phyloP scores from a whole-genome alignment of 2,888 invertebrate genomes.

The Caenorhabditis japonica region DNA sequence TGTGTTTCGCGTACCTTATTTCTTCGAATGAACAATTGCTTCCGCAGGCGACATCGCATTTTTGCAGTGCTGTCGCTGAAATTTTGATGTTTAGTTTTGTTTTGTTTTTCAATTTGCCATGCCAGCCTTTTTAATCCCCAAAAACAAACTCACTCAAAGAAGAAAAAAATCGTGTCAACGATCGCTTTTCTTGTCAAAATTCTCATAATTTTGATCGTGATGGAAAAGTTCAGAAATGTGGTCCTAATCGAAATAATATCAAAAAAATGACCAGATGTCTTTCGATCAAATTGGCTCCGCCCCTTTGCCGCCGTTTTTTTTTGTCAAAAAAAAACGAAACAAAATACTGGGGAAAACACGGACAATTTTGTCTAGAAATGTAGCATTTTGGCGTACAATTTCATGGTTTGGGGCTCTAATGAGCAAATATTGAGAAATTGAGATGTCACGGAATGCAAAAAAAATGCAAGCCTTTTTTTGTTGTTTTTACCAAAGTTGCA shows the following conservation, averaged over 20 bases:
- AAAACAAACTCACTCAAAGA: constrained; percentile 38
- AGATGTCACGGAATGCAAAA: too few relatives aligned
- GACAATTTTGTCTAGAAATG: too few relatives aligned
- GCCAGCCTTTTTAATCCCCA: constrained; percentile 2
- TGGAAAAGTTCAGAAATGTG: neutral
- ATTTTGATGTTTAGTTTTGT: constrained; percentile 12
- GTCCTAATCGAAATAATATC: neutral
- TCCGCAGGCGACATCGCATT: constrained; percentile 76
- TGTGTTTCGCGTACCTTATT: constrained; percentile 66
- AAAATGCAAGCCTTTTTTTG: too few relatives aligned
- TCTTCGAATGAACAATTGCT: constrained; percentile 69
- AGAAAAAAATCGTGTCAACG: constrained; percentile 49
- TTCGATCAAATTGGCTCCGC: neutral
- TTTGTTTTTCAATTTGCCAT: neutral
- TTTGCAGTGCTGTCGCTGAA: constrained; percentile 76
- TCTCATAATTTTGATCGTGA: constrained; percentile 16
- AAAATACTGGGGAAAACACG: too few relatives aligned
- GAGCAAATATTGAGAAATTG: too few relatives aligned
- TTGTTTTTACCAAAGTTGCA: neutral
- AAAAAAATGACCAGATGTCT: constrained; percentile 2
- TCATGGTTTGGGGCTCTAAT: too few relatives aligned
- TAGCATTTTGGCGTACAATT: too few relatives aligned
- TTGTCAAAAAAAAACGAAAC: too few relatives aligned
- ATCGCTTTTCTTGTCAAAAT: constrained; percentile 43
- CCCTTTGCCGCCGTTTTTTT: neutral